Evolutionary conservation across 2,888 invertebrate species (phyloP), one percentile per base, ranked within the genome.

Genomic region (Actias luna): DNA sequence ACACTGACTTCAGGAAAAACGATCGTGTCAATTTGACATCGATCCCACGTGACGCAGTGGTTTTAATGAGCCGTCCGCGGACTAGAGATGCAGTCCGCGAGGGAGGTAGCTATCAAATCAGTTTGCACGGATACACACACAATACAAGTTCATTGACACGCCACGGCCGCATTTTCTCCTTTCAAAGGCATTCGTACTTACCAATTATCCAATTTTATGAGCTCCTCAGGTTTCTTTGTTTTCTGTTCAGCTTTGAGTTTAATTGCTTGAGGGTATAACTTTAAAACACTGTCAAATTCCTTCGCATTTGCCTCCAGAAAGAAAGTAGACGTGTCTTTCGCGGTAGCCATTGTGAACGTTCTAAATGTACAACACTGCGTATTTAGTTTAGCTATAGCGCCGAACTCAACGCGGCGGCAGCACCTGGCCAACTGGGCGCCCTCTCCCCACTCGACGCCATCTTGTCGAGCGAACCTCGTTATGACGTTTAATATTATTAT

Each of bases 121-220:
- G 91, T 92, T 92, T 92, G 93, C 92, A 93, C 93, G 92, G 92
- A 92, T 92, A 93, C 92, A 92, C 92, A 93, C 92, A 92, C 93
- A 93, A 92, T 93, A 92, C 92, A 93, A 93, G 93, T 93, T 93
- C 93, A 93, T 93, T 93, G 93, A 93, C 93, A 93, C 93, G 92
- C 92, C 92, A 92, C 93, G 92, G 92, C 92, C 92, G 93, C 93
- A 91, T 92, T 93, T 93, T 92, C 92, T 92, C 92, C 89, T 89
- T 87, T 80, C 84, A 87, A 91, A 90, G 88, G 86, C 88, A 89
- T 89, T 87, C 80, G 81, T 84, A 95, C 97, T 97, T 94, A 97
- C 98, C 98, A 98, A 89, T 97, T 96, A 94, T 98, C 98, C 93
- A 98, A 94, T 93, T 98, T 98, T 91, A 98, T 96, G 84, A 98